These are phyloP conservation scores for Patella ulyssiponensis DNA, from an alignment of 2,888 invertebrate genomes.

Conservation along the genomic window DNA sequence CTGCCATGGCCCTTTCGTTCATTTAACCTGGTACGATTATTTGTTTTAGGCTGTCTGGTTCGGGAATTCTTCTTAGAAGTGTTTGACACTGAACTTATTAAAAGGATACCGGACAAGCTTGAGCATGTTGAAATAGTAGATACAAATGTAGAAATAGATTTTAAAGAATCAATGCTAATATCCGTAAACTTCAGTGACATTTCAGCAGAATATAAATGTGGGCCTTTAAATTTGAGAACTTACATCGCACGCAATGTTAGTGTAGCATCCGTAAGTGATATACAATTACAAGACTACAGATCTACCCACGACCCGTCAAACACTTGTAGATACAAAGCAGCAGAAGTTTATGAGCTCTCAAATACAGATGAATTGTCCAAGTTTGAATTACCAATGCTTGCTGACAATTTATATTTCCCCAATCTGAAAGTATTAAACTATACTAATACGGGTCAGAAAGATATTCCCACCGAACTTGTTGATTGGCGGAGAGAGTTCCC, in stretches of 20 bases:
- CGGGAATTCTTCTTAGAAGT: not conserved
- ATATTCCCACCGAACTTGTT: constrained; percentile 29
- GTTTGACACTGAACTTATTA: not conserved
- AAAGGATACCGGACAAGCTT: not conserved
- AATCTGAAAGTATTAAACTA: constrained; percentile 28
- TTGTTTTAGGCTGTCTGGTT: not conserved
- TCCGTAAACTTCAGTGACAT: not conserved
- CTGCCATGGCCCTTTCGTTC: not conserved
- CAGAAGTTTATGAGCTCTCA: no score
- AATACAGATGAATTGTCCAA: no score
- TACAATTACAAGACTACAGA: no score
- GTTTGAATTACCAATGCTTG: not conserved
- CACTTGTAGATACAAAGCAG: no score
- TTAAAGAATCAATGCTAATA: not conserved
- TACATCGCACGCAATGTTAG: not conserved
- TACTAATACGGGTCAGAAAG: constrained; percentile 29
- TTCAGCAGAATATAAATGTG: not conserved
- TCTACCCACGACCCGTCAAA: no score
- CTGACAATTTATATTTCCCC: constrained; percentile 8
- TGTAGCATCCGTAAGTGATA: no score
- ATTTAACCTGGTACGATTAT: not conserved
- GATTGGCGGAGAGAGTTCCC: constrained; percentile 42
- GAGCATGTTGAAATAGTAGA: not conserved
- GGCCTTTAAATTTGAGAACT: not conserved
- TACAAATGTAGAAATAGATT: not conserved